Evolutionary conservation across 2,797 vertebrate genomes (phyloP), one percentile per base, ranked within the genome.

Genomic region (Telmatherina bonti): DNA sequence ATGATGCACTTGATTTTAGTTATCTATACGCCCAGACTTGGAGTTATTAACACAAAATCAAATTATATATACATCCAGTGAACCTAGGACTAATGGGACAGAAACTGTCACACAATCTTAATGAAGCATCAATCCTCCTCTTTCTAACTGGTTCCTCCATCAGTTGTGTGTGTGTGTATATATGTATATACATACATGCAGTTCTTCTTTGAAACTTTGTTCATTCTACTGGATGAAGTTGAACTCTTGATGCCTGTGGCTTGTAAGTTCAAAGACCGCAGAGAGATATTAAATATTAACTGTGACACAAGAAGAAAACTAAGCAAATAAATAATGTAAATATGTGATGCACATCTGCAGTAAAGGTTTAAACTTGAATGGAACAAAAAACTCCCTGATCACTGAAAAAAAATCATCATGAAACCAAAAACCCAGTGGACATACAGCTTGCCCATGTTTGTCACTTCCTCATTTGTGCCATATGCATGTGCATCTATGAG

Each of bases 281-380:
- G 41, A 62, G 81, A 72, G 9, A 4, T 47, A 63, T 87, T 70
- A 84, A 87, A 89, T 84, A 86, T 87, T 86, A 65, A 85, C 49
- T 13, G 12, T 68, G 52, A 79, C 64, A 76, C n/a, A 47, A 67
- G 26, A 81, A 69, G 60, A 75, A 77, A 79, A 82, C 49, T 26
- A 52, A 58, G 43, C 62, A 61, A 78, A 86, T 89, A 64, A 83
- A 88, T 89, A 80, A 89, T 87, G 80, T 45, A 91, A 78, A 85
- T 22, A 67, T 20, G 22, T 18, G 27, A 57, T 67, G 55, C 29
- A 49, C 15, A 70, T 59, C 36, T 63, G 53, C 2, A 31, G 33
- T 27, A 53, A 64, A 72, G 10, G 10, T 51, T 74, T 2, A 36
- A 65, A 65, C 13, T 29, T 10, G 36, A 71, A 62, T 24, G 41